phyloP scores from a whole-genome alignment of 2,797 vertebrate genomes.

The Heterohyrax brucei region DNA sequence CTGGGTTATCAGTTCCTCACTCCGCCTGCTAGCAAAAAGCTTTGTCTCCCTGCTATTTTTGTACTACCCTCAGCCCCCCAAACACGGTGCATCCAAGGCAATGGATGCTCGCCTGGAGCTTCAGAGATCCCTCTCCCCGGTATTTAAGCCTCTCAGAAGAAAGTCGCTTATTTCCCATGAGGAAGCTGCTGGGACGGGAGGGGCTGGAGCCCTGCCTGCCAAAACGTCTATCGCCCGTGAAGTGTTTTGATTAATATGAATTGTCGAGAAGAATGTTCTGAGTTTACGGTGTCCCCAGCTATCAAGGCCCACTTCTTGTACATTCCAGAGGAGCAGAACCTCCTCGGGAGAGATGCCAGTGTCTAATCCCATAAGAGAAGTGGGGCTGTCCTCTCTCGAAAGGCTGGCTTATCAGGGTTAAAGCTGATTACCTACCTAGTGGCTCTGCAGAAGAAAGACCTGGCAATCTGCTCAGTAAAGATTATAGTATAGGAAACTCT shows the following conservation, averaged over 20 bases:
- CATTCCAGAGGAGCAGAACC: constrained; percentile 55
- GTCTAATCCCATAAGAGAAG: not conserved
- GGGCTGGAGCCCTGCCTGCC: constrained; percentile 18
- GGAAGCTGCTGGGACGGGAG: not conserved
- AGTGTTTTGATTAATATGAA: constrained; percentile 79
- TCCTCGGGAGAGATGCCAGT: constrained; percentile 21
- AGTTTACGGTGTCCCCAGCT: constrained; percentile 50
- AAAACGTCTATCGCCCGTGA: not conserved
- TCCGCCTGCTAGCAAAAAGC: constrained; percentile 22
- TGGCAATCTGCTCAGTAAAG: not conserved
- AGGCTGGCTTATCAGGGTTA: not conserved
- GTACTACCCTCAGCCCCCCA: constrained; percentile 58
- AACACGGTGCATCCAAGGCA: constrained; percentile 2
- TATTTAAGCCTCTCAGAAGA: not conserved
- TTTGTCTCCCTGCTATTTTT: constrained; percentile 68
- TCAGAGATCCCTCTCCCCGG: not conserved
- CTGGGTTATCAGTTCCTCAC: not conserved
- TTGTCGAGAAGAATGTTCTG: constrained; percentile 75
- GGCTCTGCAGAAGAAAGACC: not conserved
- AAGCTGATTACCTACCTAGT: constrained; percentile 30
- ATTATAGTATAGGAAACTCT: not conserved
- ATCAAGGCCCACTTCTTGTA: constrained; percentile 43
- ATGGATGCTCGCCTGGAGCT: constrained; percentile 53
- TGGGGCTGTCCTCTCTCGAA: not conserved
- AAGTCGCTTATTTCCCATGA: not conserved